Percentiles rank a stretch among this genome's conserved stretches.
phyloP scores from a whole-genome alignment of 2,113 vertebrate genomes.

The Neotoma lepida region DNA sequence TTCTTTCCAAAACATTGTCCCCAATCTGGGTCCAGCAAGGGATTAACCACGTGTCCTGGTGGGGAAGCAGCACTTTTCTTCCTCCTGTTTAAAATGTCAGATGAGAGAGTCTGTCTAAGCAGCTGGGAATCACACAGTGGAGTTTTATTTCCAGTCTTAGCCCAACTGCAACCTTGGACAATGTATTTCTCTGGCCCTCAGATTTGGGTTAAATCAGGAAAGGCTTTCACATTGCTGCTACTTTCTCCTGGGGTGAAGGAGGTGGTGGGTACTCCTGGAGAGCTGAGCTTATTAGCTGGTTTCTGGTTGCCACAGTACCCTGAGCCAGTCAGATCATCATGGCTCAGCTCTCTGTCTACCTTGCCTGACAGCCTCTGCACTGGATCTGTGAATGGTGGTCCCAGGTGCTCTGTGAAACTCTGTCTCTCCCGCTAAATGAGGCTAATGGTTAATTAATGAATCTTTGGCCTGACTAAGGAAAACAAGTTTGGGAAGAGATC shows the following conservation, averaged over 20 bases:
- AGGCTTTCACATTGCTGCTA: background rate
- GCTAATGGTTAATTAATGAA: conserved; percentile 74
- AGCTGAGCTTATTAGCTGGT: background rate
- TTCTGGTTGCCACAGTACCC: background rate
- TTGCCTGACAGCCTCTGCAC: background rate
- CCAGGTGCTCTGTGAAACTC: conserved; percentile 4
- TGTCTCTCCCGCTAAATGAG: conserved; percentile 55
- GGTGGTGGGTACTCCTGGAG: background rate
- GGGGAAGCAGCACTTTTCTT: background rate
- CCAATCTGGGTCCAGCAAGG: background rate
- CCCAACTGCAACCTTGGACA: background rate
- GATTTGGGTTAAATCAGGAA: conserved; percentile 13
- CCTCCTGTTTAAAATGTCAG: conserved; percentile 20
- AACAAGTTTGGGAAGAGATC: conserved; percentile 55
- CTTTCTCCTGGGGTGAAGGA: background rate
- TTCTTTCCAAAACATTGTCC: background rate
- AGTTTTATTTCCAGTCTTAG: conserved; percentile 1
- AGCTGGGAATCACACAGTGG: background rate
- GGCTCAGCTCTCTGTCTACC: background rate
- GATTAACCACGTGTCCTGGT: background rate
- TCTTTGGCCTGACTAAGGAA: conserved; percentile 61
- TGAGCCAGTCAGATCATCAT: background rate
- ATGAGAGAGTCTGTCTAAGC: background rate
- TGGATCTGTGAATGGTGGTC: conserved; percentile 40
- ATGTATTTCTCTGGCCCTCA: background rate